Percentiles rank a stretch among this genome's conserved stretches.
Evolutionary conservation across 2,797 vertebrate genomes (phyloP).

Genomic region (Melanotaenia nigrans): DNA sequence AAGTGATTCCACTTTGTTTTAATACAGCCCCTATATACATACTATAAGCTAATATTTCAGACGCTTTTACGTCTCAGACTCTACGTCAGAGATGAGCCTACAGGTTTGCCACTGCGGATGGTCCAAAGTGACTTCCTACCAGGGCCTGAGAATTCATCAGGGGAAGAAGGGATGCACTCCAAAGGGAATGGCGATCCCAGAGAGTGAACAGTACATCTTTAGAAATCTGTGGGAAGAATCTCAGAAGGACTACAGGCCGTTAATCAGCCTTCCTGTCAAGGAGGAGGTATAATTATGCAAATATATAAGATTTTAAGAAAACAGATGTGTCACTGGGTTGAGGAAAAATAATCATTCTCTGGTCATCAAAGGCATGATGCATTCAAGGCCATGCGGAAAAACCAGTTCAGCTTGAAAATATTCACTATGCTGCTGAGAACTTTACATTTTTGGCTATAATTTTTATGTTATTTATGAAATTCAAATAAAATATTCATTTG

Average conservation of each 20-base stretch:
- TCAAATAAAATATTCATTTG: no score
- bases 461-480: no score
- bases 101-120: constrained; percentile 52
- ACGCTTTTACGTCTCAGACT: no score
- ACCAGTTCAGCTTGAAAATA: neutral
- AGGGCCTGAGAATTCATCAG: constrained; percentile 41
- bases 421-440: neutral
- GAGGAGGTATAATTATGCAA: constrained; percentile 15
- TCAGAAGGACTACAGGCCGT: neutral
- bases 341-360: neutral
- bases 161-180: constrained; percentile 38
- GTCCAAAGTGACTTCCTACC: constrained; percentile 26
- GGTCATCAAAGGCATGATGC: neutral
- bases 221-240: accelerated
- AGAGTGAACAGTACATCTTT: accelerated
- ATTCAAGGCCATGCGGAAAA: neutral
- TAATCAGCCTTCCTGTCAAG: neutral
- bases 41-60: no score
- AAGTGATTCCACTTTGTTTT: no score
- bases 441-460: neutral
- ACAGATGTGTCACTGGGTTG: neutral
- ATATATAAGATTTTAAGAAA: neutral
- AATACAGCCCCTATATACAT: no score
- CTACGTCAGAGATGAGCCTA: neutral
- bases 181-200: constrained; percentile 11